phyloP scores from a whole-genome alignment of 2,797 vertebrate genomes.

The Gallinago solitaria region DNA sequence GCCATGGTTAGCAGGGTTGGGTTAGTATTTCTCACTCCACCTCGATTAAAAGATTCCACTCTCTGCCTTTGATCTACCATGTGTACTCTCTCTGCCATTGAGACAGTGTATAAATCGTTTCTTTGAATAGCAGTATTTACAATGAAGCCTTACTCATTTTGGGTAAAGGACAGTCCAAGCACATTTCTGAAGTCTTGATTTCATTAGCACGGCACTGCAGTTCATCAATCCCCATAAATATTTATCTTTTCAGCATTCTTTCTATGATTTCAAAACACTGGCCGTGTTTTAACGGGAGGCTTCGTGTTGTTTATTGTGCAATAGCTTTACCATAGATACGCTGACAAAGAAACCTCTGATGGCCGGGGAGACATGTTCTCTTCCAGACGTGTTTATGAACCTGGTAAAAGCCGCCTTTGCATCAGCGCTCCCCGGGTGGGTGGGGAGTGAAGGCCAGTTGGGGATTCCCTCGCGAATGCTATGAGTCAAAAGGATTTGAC shows the following conservation, averaged over 20 bases:
- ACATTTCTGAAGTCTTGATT: conserved; percentile 6
- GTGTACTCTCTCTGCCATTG: not conserved
- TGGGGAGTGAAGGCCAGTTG: not conserved
- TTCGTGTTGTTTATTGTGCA: not conserved
- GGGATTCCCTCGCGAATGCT: not conserved
- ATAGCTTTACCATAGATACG: not conserved
- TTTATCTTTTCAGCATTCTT: conserved; percentile 48
- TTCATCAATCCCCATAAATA: conserved; percentile 48
- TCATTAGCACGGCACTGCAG: conserved; percentile 41
- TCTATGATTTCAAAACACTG: conserved; percentile 14
- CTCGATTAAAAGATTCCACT: not conserved
- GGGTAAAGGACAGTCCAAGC: not conserved
- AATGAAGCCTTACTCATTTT: not conserved
- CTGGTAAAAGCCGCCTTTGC: not conserved
- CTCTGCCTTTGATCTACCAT: not conserved
- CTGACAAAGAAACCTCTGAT: not conserved
- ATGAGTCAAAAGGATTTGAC: not conserved
- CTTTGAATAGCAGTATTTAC: not conserved
- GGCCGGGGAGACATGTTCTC: not conserved
- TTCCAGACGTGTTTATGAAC: not conserved
- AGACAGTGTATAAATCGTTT: not conserved
- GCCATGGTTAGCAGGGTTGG: rapidly evolving
- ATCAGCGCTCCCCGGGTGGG: not conserved
- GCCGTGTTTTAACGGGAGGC: not conserved
- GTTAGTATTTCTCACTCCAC: not conserved